Evolutionary conservation across 1,140 invertebrate species (phyloP), one percentile per base, ranked within the genome.

Genomic region (Sinonovacula constricta): DNA sequence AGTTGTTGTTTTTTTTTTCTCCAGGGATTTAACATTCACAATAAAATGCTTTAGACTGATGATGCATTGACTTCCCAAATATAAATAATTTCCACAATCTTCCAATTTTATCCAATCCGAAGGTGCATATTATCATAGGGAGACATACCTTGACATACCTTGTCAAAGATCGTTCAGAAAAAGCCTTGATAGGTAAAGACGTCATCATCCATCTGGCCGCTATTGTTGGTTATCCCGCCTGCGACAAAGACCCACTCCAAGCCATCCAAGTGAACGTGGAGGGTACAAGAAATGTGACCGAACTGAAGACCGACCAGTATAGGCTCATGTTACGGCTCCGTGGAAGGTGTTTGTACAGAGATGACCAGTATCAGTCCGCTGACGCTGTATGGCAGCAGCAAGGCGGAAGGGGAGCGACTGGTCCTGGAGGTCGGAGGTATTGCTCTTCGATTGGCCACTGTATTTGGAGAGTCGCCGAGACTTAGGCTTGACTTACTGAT

Each of bases 221-320:
- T 66, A 86, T 88, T 36, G 87, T 88, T 1, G 86, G 87, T n/a
- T 88, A 88, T 51, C 87, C 86, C 22, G 87, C 87, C 14, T 88
- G 87, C 59, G 86, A 87, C 69, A 87, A 87, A 45, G 86, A 88
- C 51, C 81, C 79, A 2, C 67, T 83, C 26, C 24, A 75, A 28
- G 87, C 87, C 1, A 79, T 81, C 28, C 62, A 80, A 14, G 83
- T 82, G n/a, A 88, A 88, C 53, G 79, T 85, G 15, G 69, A 70
- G 14, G 87, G 87, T 5, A 88, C 87, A 1, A 77, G 78, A 26
- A 87, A 83, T 60, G 65, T 88, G n/a, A 70, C 82, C 10, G 76
- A 83, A 12, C 66, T 85, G 2, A 82, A 86, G 51, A 70, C 45
- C 2, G 77, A 85, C 87, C 34, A 87, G 86, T 69, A 87, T 86